These are phyloP conservation scores for Harpagifer antarcticus DNA, from an alignment of 2,797 vertebrate genomes.

Conservation along the genomic window DNA sequence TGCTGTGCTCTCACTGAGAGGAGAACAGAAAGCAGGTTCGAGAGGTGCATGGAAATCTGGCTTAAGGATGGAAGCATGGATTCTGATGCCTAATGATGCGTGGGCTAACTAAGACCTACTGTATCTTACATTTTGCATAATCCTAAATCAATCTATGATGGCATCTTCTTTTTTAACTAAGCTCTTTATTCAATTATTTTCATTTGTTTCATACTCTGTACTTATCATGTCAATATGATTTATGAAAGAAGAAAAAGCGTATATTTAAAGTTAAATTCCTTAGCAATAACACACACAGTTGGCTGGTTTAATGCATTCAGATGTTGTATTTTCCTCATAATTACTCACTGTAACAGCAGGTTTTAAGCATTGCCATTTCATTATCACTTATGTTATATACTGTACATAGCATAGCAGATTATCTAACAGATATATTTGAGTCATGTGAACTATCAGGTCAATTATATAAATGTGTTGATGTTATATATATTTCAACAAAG, in stretches of 20 bases:
- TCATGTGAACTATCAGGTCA: too few species aligned
- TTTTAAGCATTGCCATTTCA: not conserved
- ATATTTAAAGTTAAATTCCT: not conserved
- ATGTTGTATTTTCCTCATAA: not conserved
- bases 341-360: not conserved
- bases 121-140: not conserved
- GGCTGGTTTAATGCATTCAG: not conserved
- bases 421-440: too few species aligned
- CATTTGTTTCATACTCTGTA: not conserved
- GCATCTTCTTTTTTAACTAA: not conserved
- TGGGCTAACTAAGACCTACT: not conserved
- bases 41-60: slow-evolving; percentile 3
- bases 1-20: slow-evolving; percentile 5
- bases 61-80: slow-evolving; percentile 9
- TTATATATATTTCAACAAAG: too few species aligned
- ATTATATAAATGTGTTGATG: too few species aligned
- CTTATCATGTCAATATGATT: too few species aligned
- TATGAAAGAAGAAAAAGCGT: not conserved
- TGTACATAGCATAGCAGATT: too few species aligned
- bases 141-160: not conserved
- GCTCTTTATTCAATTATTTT: not conserved
- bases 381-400: too few species aligned
- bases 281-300: not conserved
- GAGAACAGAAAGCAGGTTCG: not conserved
- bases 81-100: slow-evolving; percentile 3